A percentile compares a stretch with the other conserved stretches of the same genome.
Evolutionary conservation across 1,140 invertebrate species (phyloP).

Genomic region (Campodea augens): DNA sequence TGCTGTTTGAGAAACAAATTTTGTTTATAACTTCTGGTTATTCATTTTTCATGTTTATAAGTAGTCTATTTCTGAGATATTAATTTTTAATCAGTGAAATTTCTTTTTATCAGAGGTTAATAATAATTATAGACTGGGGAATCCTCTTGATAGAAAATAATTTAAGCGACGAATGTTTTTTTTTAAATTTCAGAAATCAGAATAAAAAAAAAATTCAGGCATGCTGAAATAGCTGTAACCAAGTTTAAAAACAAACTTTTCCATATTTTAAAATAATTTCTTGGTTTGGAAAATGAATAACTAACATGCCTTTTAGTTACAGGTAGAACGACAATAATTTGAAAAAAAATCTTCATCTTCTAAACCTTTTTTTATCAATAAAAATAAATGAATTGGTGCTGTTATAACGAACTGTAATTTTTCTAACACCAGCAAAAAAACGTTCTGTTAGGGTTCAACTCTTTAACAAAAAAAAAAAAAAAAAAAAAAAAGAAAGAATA

Average conservation of each 20-base stretch:
- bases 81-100: background rate
- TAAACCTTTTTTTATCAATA: background rate
- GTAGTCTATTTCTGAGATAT: background rate
- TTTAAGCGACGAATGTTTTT: no score
- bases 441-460: background rate
- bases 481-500: no score
- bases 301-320: background rate
- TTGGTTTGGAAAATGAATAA: background rate
- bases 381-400: background rate
- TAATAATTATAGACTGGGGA: no score
- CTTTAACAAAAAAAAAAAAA: background rate
- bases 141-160: no score
- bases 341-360: background rate
- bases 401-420: background rate
- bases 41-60: background rate
- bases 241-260: no score
- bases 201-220: no score
- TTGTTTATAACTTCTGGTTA: background rate
- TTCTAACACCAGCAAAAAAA: background rate
- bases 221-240: no score
- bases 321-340: background rate
- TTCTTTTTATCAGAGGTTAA: background rate
- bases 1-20: background rate
- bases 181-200: no score
- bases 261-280: background rate